Evolutionary conservation across 2,113 vertebrate species (phyloP), one percentile per base, ranked within the genome.

Genomic region (Corydoras sp.): DNA sequence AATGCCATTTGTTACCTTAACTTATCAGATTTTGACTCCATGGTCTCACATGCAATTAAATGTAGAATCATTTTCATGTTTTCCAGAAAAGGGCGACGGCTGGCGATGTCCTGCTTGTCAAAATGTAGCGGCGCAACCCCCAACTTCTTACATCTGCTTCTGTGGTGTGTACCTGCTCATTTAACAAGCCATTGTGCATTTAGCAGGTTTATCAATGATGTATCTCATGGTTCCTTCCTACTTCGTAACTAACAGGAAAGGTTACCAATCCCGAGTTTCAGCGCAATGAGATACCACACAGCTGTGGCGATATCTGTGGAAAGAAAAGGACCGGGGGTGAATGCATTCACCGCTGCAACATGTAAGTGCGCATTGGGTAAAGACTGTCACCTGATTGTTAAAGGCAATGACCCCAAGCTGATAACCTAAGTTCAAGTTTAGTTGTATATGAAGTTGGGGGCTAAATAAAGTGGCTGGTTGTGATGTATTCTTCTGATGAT

Each of bases 101-200:
- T 99, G 97, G 97, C 90, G 96, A 60, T 99, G 97, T 84, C 97
- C 97, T 49, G 93, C 96, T 65, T 99, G 97, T 85, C 97, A 98
- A 86, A 96, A 99, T 74, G 97, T 94, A 71, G 86, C 92, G 24
- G 82, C 81, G 0, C 91, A 94, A 77, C 87, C 90, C 69, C 97
- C 95, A 4, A 89, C 87, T 71, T 85, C 79, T 78, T 99, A 99
- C 65, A 89, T 86, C 78, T 99, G 96, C 87, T 99, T 99, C 84
- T 99, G 97, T 89, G 94, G 97, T 98, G 84, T 89, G 94, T 70
- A 53, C 13, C 43, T 10, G 9, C 14, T 68, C 5, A 10, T 35
- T 35, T 66, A 11, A 54, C 10, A 24, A 55, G 14, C 11, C 49
- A 50, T 29, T 30, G 29, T 62, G 18, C 18, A 3, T 49, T 43